Percentiles rank a stretch among this genome's conserved stretches.
Evolutionary conservation across 2,888 invertebrate species (phyloP).

Genomic region (Drosophila mulleri): DNA sequence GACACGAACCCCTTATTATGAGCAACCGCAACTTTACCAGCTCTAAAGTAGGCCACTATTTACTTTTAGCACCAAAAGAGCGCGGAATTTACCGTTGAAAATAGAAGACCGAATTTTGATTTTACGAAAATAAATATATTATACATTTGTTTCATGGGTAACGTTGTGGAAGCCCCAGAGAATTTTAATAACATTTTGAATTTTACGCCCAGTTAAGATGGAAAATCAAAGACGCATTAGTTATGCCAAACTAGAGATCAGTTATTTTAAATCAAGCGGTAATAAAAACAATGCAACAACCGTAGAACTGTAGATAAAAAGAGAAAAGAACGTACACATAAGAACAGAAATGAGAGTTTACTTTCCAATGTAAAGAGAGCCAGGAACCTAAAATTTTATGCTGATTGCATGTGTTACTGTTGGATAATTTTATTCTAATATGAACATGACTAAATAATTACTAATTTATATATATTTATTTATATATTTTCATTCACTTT

Average conservation of each 20-base stretch:
- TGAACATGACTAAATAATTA: too few species aligned
- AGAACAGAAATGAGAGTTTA: too few species aligned
- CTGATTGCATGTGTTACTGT: too few species aligned
- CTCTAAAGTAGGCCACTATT: neutral
- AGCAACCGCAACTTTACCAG: neutral
- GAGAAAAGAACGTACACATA: too few species aligned
- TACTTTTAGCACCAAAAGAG: neutral
- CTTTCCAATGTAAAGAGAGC: too few species aligned
- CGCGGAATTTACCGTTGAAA: slow-evolving; percentile 1
- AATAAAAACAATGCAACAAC: too few species aligned
- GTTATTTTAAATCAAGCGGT: too few species aligned
- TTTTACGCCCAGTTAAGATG: neutral
- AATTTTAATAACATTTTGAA: neutral
- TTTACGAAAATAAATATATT: slow-evolving; percentile 4
- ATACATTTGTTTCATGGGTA: slow-evolving; percentile 14
- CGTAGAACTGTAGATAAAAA: too few species aligned
- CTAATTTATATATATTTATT: too few species aligned
- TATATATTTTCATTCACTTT: too few species aligned
- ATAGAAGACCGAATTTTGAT: slow-evolving; percentile 8
- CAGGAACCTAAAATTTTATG: too few species aligned
- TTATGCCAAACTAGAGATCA: neutral
- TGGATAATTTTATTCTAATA: too few species aligned
- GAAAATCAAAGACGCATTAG: neutral
- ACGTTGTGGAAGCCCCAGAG: neutral
- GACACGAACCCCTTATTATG: slow-evolving; percentile 13